These are phyloP conservation scores for Olivierus martensii DNA, from an alignment of 1,140 invertebrate genomes.

Conservation along the genomic window DNA sequence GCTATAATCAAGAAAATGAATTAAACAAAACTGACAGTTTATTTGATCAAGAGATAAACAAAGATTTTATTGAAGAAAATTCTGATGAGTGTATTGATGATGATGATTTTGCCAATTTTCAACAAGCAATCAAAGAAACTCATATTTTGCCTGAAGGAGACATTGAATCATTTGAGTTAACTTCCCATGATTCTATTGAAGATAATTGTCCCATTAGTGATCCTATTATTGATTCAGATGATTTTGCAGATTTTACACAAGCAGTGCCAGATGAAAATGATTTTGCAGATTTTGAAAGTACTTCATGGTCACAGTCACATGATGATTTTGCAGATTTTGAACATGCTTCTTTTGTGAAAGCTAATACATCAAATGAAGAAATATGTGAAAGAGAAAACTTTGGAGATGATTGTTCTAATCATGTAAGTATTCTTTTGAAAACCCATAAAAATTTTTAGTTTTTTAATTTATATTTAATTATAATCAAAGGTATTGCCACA, in stretches of 20 bases:
- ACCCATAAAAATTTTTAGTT: too few relatives aligned
- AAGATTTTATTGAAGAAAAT: too few relatives aligned
- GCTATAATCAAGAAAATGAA: too few relatives aligned
- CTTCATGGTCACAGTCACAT: background rate
- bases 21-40: too few relatives aligned
- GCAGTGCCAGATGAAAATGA: background rate
- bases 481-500: too few relatives aligned
- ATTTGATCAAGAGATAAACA: too few relatives aligned
- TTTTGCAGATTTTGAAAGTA: slow-evolving; percentile 15
- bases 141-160: too few relatives aligned
- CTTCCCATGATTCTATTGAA: too few relatives aligned
- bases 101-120: slow-evolving; percentile 6
- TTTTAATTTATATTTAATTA: too few relatives aligned
- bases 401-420: background rate
- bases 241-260: slow-evolving; percentile 6
- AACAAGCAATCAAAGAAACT: too few relatives aligned
- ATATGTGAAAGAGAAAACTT: slow-evolving; percentile 1
- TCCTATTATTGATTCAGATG: background rate
- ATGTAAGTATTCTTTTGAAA: background rate
- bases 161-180: too few relatives aligned
- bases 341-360: slow-evolving; percentile 3
- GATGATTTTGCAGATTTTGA: slow-evolving; percentile 17
- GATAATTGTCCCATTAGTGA: too few relatives aligned
- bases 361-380: background rate
- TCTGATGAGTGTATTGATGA: background rate